Conservation (phyloP, 2,113 vertebrate genomes). For the Trochalopteron elliotii region DNA sequence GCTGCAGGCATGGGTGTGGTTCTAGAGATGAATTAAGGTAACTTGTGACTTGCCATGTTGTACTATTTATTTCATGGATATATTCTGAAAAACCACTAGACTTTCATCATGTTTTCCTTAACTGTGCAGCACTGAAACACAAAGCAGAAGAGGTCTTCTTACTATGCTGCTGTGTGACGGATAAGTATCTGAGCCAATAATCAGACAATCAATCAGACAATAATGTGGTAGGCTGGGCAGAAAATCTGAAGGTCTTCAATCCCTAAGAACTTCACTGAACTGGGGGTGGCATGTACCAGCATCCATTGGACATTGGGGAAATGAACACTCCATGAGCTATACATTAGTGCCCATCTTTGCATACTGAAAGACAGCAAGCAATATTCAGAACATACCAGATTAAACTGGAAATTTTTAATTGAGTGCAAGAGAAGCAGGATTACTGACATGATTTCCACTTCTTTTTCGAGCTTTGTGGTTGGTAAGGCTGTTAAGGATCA, state of each 20-base stretch:
- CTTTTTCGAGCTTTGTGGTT: neutral
- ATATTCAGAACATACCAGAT: neutral
- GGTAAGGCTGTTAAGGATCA: neutral
- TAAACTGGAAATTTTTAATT: neutral
- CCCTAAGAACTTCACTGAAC: neutral
- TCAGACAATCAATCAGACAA: too few relatives aligned
- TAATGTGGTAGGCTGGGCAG: neutral
- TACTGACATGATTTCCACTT: neutral
- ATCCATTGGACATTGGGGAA: neutral
- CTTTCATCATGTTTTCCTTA: neutral
- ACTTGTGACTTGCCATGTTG: neutral
- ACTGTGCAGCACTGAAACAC: neutral
- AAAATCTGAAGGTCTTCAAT: neutral
- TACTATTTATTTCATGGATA: neutral
- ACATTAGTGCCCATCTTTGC: neutral
- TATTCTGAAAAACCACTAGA: neutral
- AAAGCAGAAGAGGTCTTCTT: neutral
- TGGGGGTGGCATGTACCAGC: rapidly evolving
- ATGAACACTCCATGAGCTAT: neutral
- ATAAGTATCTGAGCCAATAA: neutral
- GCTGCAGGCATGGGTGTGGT: neutral
- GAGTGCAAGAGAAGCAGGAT: neutral
- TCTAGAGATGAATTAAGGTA: neutral
- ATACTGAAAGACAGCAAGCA: neutral
- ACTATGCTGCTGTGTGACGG: neutral